These are phyloP conservation scores for Arrhopalites spinosus DNA, from an alignment of 2,888 invertebrate genomes.

Conservation along the genomic window DNA sequence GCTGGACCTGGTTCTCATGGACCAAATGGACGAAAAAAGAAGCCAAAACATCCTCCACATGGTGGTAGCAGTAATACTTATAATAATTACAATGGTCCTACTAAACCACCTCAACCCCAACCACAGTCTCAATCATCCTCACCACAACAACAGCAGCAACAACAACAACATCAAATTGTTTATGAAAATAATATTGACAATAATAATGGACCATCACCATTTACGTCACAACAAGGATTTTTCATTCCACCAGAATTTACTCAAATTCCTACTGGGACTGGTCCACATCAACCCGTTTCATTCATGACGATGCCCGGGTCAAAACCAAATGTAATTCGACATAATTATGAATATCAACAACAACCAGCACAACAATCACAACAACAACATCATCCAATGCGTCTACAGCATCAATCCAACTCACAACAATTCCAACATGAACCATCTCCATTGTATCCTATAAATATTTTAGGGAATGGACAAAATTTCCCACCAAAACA, in stretches of 20 bases:
- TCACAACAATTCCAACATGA: neutral
- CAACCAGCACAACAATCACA: neutral
- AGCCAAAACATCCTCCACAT: slow-evolving; percentile 2
- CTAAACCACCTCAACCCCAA: slow-evolving; percentile 13
- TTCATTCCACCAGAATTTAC: slow-evolving; percentile 33
- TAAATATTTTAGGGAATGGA: slow-evolving; percentile 14
- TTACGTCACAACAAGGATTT: slow-evolving; percentile 12
- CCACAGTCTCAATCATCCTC: slow-evolving; percentile 23
- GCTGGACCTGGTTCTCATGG: slow-evolving; percentile 3
- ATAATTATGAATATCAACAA: slow-evolving; percentile 22
- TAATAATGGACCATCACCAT: neutral
- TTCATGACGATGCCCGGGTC: slow-evolving; percentile 34
- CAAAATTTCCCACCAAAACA: neutral
- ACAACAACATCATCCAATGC: slow-evolving; percentile 2
- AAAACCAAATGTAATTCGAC: slow-evolving; percentile 14
- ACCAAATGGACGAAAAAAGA: neutral
- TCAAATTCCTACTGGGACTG: neutral
- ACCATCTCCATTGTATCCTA: slow-evolving; percentile 5
- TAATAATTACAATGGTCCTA: slow-evolving; percentile 14
- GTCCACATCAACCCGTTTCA: slow-evolving; percentile 29
- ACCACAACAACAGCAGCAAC: slow-evolving; percentile 22
- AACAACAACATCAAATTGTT: neutral
- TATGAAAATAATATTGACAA: slow-evolving; percentile 7
- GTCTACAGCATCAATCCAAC: neutral
- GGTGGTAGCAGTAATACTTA: neutral